Conservation (phyloP, 2,888 invertebrate species). For the Vannuccia rotundouncinata region DNA sequence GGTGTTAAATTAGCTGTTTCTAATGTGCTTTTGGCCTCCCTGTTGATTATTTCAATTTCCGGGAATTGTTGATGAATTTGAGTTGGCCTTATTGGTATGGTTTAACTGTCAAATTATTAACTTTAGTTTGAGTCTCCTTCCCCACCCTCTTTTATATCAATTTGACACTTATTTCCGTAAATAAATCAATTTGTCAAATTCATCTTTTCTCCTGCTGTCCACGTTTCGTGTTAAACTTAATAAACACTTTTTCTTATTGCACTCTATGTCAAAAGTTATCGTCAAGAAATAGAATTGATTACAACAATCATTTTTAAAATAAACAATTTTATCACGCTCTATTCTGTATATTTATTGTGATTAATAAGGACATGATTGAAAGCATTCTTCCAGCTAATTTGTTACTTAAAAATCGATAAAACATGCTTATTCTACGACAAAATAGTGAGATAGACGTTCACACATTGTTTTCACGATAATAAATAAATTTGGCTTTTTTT, state of each 20-base stretch:
- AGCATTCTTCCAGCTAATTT: no score
- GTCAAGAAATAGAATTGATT: neutral
- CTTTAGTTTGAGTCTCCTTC: neutral
- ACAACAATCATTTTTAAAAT: neutral
- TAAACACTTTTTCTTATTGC: neutral
- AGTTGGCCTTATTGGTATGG: neutral
- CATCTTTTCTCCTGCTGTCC: neutral
- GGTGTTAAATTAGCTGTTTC: constrained; percentile 10
- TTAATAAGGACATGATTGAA: neutral
- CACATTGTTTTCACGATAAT: no score
- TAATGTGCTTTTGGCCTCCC: constrained; percentile 23
- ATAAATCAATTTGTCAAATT: constrained; percentile 15
- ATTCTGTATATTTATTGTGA: neutral
- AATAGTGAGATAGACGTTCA: no score
- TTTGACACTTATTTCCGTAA: constrained; percentile 12
- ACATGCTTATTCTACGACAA: no score
- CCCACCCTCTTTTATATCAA: neutral
- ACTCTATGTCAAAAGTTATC: neutral
- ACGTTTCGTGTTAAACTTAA: neutral
- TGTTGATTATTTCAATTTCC: constrained; percentile 26
- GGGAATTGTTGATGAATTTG: constrained; percentile 3
- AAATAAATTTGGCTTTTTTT: no score
- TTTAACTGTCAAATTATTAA: neutral
- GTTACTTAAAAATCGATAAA: no score
- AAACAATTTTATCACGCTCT: neutral